These are phyloP conservation scores for Podarcis cretensis DNA, from an alignment of 2,113 vertebrate genomes.

Conservation along the genomic window DNA sequence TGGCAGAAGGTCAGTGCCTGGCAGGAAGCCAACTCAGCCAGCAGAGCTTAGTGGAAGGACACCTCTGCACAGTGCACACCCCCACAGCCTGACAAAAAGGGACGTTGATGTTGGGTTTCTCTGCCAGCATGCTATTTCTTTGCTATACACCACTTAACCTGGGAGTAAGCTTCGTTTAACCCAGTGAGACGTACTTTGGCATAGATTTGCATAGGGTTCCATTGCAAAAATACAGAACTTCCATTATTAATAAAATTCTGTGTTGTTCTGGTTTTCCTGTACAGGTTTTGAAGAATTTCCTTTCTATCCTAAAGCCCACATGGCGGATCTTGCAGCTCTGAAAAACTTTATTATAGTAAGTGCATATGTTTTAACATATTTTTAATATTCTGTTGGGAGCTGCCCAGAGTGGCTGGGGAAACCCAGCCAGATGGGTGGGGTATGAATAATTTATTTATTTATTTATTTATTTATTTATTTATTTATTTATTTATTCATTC, in stretches of 20 bases:
- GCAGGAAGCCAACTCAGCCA: too few relatives aligned
- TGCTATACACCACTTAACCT: not conserved
- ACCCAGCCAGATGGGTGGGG: too few relatives aligned
- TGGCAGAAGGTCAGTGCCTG: too few relatives aligned
- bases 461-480: too few relatives aligned
- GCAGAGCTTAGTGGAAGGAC: too few relatives aligned
- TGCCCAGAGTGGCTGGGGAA: too few relatives aligned
- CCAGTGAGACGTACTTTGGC: not conserved
- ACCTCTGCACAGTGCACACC: too few relatives aligned
- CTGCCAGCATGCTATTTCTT: not conserved
- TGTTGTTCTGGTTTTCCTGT: slow-evolving; percentile 19
- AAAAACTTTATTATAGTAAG: slow-evolving; percentile 80
- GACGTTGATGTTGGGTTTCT: not conserved
- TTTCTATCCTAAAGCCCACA: slow-evolving; percentile 64
- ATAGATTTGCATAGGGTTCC: not conserved
- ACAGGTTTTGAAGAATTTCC: slow-evolving; percentile 82
- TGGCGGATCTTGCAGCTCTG: slow-evolving; percentile 30
- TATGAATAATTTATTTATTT: too few relatives aligned
- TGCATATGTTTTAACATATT: not conserved
- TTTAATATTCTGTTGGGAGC: too few relatives aligned
- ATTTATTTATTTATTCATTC: too few relatives aligned
- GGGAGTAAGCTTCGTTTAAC: not conserved
- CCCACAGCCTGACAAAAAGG: too few relatives aligned
- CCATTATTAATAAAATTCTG: not conserved
- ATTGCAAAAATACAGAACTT: not conserved